Conservation (phyloP, 2,113 vertebrate species). For the Cephalopterus ornatus region DNA sequence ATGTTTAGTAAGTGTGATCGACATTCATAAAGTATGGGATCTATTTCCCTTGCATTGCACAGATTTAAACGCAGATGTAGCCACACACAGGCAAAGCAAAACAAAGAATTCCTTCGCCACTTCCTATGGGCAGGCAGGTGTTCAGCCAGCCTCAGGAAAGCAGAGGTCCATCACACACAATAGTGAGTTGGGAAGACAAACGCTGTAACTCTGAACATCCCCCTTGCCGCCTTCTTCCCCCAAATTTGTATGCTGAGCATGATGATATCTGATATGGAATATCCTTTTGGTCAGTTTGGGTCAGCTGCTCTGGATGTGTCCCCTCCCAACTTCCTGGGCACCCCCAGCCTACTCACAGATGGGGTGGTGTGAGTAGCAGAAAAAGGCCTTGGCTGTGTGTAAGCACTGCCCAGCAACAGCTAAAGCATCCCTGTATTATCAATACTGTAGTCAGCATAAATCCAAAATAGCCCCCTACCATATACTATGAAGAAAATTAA, state of each 20-base stretch:
- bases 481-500: background rate
- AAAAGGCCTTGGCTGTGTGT: background rate
- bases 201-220: background rate
- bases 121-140: background rate
- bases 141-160: background rate
- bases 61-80: background rate
- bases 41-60: background rate
- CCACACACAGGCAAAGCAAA: background rate
- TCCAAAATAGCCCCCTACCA: background rate
- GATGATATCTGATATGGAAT: background rate
- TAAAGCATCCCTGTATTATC: background rate
- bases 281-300: background rate
- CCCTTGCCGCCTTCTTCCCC: background rate
- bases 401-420: background rate
- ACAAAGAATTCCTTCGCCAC: background rate
- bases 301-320: background rate
- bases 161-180: rapidly evolving
- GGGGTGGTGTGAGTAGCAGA: background rate
- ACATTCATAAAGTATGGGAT: background rate
- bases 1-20: background rate
- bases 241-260: background rate
- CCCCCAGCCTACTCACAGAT: background rate
- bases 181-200: background rate
- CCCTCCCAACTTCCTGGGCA: background rate
- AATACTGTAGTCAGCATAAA: background rate